Conservation (phyloP, 1,140 invertebrate species). For the Agrypnia vestita region DNA sequence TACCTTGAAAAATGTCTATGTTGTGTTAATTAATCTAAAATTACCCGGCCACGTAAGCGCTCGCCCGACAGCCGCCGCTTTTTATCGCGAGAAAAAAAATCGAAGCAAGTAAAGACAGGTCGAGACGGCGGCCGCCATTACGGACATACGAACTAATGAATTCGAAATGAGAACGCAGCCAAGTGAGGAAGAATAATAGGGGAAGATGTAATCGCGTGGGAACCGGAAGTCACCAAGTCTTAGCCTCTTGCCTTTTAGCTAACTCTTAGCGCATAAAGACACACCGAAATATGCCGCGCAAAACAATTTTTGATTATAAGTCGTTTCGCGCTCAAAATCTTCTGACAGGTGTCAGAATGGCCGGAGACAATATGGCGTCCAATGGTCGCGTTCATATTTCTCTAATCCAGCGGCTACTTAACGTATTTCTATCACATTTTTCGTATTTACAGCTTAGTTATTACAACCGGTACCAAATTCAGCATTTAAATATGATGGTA, state of each 20-base stretch:
- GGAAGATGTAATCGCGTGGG: conserved; percentile 47
- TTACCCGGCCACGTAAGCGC: conserved; percentile 11
- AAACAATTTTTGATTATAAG: neutral
- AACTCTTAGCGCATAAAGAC: conserved; percentile 30
- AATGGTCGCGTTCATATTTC: neutral
- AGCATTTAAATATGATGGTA: no score
- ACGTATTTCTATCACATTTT: no score
- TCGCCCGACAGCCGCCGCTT: neutral
- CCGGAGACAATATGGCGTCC: neutral
- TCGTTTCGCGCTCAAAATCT: conserved; percentile 12
- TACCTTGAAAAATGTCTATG: conserved; percentile 13
- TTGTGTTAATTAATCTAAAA: conserved; percentile 12
- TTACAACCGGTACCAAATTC: no score
- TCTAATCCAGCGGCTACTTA: neutral
- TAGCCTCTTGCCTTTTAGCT: neutral
- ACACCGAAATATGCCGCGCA: neutral
- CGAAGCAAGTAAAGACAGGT: conserved; percentile 21
- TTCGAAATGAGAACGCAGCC: conserved; percentile 47
- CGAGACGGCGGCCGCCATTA: conserved; percentile 32
- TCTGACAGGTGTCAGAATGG: neutral
- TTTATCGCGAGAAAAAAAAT: neutral
- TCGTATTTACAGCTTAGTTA: no score
- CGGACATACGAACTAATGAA: conserved; percentile 39
- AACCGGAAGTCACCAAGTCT: conserved; percentile 37
- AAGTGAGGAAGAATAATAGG: conserved; percentile 46